phyloP scores from a whole-genome alignment of 2,888 invertebrate genomes.

The Lumbricus terrestris region DNA sequence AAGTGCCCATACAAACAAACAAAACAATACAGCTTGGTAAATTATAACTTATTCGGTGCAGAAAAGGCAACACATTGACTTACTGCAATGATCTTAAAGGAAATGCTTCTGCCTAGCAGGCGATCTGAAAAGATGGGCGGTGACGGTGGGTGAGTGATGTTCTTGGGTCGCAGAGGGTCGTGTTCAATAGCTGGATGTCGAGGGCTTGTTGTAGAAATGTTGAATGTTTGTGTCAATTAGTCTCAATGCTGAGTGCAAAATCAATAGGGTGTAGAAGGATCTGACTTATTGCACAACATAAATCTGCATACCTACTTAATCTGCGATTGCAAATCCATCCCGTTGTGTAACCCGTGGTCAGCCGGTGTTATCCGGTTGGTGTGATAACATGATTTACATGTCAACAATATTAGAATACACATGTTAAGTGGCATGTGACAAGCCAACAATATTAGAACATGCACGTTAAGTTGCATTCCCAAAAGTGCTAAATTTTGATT shows the following conservation, averaged over 20 bases:
- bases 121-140: neutral
- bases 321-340: neutral
- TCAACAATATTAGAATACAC: neutral
- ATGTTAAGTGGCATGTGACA: no score
- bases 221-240: constrained; percentile 14
- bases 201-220: neutral
- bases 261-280: neutral
- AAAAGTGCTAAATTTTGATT: neutral
- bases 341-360: neutral
- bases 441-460: neutral
- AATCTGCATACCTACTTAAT: neutral
- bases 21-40: no score
- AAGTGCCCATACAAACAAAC: no score
- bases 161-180: neutral
- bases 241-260: neutral
- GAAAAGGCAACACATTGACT: neutral
- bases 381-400: neutral
- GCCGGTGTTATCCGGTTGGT: neutral
- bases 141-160: neutral
- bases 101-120: neutral
- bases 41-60: neutral
- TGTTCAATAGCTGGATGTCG: neutral
- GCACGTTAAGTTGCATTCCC: neutral
- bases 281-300: neutral
- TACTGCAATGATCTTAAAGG: neutral